These are phyloP conservation scores for Polypedilum vanderplanki DNA, from an alignment of 1,140 invertebrate genomes.

Conservation along the genomic window DNA sequence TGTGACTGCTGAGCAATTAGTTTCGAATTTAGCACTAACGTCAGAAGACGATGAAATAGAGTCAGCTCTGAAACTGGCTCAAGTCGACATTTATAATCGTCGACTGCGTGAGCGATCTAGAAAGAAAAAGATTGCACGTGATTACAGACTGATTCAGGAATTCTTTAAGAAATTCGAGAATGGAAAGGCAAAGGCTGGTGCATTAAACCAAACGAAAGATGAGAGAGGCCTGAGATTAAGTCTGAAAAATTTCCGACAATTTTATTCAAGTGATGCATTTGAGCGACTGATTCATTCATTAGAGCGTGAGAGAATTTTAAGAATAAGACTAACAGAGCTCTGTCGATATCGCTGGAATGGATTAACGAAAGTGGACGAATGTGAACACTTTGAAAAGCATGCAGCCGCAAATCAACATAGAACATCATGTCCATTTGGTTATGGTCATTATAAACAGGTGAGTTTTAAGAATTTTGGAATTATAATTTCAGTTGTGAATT, in stretches of 20 bases:
- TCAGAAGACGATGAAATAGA: slow-evolving; percentile 85
- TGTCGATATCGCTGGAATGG: slow-evolving; percentile 74
- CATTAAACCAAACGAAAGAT: slow-evolving; percentile 43
- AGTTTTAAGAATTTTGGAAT: background rate
- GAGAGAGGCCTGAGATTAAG: slow-evolving; percentile 67
- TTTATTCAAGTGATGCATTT: slow-evolving; percentile 77
- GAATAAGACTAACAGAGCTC: slow-evolving; percentile 72
- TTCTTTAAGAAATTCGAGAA: slow-evolving; percentile 61
- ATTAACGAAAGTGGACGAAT: slow-evolving; percentile 70
- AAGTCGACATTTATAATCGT: slow-evolving; percentile 83
- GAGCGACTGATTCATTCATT: slow-evolving; percentile 68
- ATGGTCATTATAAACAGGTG: background rate
- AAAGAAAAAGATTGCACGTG: slow-evolving; percentile 77
- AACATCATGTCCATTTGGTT: slow-evolving; percentile 33
- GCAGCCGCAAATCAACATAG: slow-evolving; percentile 46
- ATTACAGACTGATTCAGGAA: slow-evolving; percentile 75
- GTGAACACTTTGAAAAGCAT: slow-evolving; percentile 74
- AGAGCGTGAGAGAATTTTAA: slow-evolving; percentile 74
- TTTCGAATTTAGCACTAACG: slow-evolving; percentile 71
- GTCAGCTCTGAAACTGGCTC: slow-evolving; percentile 55
- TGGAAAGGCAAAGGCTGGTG: slow-evolving; percentile 35
- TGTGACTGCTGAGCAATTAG: slow-evolving; percentile 81
- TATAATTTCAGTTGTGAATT: too few relatives aligned
- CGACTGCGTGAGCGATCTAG: slow-evolving; percentile 76
- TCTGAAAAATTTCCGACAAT: slow-evolving; percentile 77